Evolutionary conservation across 2,113 vertebrate genomes (phyloP), one percentile per base, ranked within the genome.

Genomic region (Vulpes vulpes): DNA sequence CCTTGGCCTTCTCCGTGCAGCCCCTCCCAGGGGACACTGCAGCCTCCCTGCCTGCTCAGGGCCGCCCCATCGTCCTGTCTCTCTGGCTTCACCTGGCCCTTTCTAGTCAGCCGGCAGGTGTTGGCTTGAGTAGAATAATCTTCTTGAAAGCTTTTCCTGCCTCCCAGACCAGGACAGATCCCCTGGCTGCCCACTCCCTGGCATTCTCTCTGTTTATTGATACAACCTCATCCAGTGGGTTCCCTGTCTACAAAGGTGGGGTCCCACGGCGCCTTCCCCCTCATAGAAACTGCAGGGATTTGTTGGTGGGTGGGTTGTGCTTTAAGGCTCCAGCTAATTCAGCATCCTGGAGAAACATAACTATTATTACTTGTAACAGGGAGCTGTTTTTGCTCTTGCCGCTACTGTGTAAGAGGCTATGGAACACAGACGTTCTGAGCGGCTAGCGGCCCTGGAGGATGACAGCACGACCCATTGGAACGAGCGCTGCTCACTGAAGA

Each of bases 401-500:
- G 20, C 22, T 57, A 0, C 35, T 35, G 12, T 16, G 0, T 23
- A 11, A 74, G 51, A 82, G 80, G 67, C 22, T 71, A 14, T 1
- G 17, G 60, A 9, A 30, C 1, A 3, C 5, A n/a, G 38, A 43
- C 0, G 0, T 49, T 79, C 51, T 64, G 49, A 30, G 64, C 16
- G 5, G 17, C 11, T 1, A 12, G 74, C 0, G 5, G 49, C 38
- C n/a, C 57, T 38, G 53, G 1, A 2, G 55, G 57, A 14, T 5
- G 17, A 38, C 38, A 15, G 30, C 0, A 20, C 32, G 35, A 12
- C 51, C 73, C 11, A 5, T 23, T n/a, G 8, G 22, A 65, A 19
- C 2, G 9, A 57, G 10, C 1, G 0, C 35, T 27, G 64, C 65
- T 71, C 35, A 0, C 7, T 2, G 20, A 17, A 25, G 5, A 25